A percentile compares a stretch with the other conserved stretches of the same genome.
Conservation (phyloP, 2,113 vertebrate species). For the Urocitellus parryii region DNA sequence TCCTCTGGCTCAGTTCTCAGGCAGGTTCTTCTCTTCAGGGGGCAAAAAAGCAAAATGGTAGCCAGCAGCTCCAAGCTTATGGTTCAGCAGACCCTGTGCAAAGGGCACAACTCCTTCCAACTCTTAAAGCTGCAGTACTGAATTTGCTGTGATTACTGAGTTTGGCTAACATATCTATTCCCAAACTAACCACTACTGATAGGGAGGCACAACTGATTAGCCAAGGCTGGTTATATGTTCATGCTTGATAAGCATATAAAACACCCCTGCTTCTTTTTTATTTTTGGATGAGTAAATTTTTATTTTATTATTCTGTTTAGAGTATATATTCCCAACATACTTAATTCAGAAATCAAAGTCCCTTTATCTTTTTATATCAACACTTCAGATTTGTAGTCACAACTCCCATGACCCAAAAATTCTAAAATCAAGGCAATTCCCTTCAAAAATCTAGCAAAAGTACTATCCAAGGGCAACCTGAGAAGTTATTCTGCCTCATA, state of each 20-base stretch:
- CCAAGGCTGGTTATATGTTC: background rate
- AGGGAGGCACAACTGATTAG: background rate
- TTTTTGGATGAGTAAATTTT: background rate
- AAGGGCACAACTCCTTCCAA: background rate
- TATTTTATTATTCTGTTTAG: constrained; percentile 29
- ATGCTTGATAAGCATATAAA: background rate
- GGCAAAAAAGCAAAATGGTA: background rate
- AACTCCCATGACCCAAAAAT: constrained; percentile 47
- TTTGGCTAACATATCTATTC: background rate
- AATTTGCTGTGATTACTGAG: background rate
- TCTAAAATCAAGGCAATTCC: background rate
- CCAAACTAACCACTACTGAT: background rate
- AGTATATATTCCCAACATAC: background rate
- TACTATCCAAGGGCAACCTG: background rate
- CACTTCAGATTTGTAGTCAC: background rate
- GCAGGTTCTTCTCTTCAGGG: background rate
- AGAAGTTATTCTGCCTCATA: background rate
- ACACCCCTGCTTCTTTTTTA: background rate
- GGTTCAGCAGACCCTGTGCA: background rate
- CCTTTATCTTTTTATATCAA: constrained; percentile 39
- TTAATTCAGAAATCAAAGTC: constrained; percentile 63
- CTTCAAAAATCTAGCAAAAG: constrained; percentile 1
- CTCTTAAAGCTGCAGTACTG: background rate
- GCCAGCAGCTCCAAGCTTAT: background rate
- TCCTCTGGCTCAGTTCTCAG: background rate